Base-by-base conservation (phyloP, 37 sponge, comb jelly and placozoan genomes). In the Oopsacas minuta region DNA sequence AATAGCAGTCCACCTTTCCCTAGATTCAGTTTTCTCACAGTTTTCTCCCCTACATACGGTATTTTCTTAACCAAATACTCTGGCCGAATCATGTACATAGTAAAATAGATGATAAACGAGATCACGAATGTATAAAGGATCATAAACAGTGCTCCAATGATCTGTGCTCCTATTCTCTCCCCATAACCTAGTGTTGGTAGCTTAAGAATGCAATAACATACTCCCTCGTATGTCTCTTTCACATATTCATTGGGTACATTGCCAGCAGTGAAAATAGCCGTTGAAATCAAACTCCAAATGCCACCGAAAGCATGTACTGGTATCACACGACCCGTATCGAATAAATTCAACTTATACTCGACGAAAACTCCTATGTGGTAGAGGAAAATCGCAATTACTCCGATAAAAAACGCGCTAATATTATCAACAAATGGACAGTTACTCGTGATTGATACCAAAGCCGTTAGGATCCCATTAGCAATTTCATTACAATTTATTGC, bases 371-470 rank as follows among this genome's bases (percentile, higher is more conserved):
- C 96, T 83, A 88, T 1, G 84, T 95, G 96, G 82, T 95, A 95
- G 81, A 95, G 46, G 0, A 95, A 30, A 25, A 92, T 91, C 35
- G 91, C 93, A 23, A 91, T 37, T 7, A 53, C 93, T 87, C 95
- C 95, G 38, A 92, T 90, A 34, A 92, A 23, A 83, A 87, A 90
- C 8, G 91, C 93, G 49, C 83, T 86, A 84, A 87, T 88, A 84
- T 91, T 90, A 36, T 85, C 86, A 0, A 95, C 88, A 52, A 91
- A 91, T 32, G 96, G 89, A 85, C 96, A 95, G 75, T 87, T 86
- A 8, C 91, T 86, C 0, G 96, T 92, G 89, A 95, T 95, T 84
- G 93, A 90, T 32, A 95, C 96, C 81, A 95, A 87, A 69, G 91
- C 84, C 36, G 93, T 89, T 53, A 95, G 89, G 17, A 95, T 83